Evolutionary conservation across 2,797 vertebrate species (phyloP).

Genomic region (Clarias laeviceps): DNA sequence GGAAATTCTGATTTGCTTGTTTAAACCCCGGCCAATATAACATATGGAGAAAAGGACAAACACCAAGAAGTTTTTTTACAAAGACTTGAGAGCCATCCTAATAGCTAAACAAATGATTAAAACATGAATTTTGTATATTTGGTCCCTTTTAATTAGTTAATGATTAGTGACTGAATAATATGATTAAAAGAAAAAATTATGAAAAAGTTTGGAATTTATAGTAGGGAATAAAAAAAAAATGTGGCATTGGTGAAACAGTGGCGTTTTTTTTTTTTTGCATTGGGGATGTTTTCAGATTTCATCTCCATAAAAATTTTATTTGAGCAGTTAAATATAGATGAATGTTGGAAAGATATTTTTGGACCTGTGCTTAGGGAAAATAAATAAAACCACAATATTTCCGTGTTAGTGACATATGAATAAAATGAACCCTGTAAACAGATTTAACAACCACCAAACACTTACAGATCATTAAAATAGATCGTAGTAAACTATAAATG

Average conservation of each 20-base stretch:
- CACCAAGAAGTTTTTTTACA: no score
- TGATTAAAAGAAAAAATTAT: neutral
- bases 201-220: neutral
- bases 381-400: neutral
- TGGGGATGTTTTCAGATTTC: neutral
- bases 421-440: neutral
- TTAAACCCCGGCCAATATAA: no score
- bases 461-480: slow-evolving; percentile 13
- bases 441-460: neutral
- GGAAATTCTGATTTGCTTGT: no score
- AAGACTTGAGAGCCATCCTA: no score
- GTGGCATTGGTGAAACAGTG: neutral
- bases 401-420: neutral
- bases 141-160: neutral
- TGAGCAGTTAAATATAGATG: neutral
- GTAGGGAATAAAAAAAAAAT: neutral
- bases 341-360: neutral
- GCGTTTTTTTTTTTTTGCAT: neutral
- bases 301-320: slow-evolving; percentile 1
- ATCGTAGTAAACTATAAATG: neutral
- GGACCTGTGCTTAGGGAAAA: neutral
- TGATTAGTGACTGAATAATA: neutral
- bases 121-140: no score
- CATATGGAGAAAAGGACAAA: no score
- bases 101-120: no score